A percentile compares a stretch with the other conserved stretches of the same genome.
Conservation (phyloP, 2,888 invertebrate genomes). For the Acrobasis suavella region DNA sequence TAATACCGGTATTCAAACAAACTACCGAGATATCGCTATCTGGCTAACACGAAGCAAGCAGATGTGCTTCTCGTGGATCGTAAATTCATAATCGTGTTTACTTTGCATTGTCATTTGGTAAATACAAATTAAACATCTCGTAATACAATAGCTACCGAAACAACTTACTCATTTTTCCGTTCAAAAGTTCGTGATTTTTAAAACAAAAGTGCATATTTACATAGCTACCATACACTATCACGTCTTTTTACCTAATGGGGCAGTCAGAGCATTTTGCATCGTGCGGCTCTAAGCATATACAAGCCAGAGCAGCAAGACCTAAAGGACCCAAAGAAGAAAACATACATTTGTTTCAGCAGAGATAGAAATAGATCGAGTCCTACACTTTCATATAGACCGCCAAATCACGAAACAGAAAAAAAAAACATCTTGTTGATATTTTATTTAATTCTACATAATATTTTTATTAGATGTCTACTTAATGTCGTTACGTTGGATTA, state of each 20-base stretch:
- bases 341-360: no score
- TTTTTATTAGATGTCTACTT: background rate
- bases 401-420: no score
- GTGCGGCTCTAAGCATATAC: no score
- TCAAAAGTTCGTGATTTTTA: no score
- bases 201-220: no score
- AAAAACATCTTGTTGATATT: background rate
- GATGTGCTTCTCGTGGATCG: background rate
- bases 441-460: background rate
- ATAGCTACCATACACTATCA: no score
- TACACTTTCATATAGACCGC: no score
- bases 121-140: background rate
- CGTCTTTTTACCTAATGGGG: no score
- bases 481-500: background rate
- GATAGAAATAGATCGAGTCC: no score
- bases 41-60: background rate
- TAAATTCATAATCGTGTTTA: constrained; percentile 4
- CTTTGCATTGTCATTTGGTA: constrained; percentile 3
- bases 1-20: constrained; percentile 1
- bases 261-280: no score
- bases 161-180: background rate
- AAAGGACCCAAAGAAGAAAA: no score
- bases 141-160: background rate
- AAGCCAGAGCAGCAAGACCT: no score
- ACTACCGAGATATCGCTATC: constrained; percentile 2